phyloP scores from a whole-genome alignment of 1,140 invertebrate genomes.

The Bombus affinis region DNA sequence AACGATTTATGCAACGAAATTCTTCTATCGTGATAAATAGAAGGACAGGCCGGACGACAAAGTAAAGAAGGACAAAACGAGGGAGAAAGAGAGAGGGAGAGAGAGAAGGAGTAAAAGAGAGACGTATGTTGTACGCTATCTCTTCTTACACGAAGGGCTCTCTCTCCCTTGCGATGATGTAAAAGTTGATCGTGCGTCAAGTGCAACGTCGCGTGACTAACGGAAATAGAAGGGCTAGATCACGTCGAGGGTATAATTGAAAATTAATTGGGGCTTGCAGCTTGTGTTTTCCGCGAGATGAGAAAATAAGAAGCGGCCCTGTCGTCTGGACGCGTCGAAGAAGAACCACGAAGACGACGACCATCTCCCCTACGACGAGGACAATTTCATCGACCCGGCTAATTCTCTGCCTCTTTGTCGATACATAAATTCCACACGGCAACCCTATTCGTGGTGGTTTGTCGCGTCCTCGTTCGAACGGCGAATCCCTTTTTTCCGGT shows the following conservation, averaged over 20 bases:
- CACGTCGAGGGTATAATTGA: constrained; percentile 53
- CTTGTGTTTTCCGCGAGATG: constrained; percentile 11
- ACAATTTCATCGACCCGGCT: constrained; percentile 32
- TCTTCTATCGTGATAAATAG: not conserved
- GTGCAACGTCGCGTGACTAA: constrained; percentile 61
- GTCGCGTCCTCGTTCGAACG: constrained; percentile 3
- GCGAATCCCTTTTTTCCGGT: not conserved
- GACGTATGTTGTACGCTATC: not conserved
- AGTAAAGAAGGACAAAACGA: not conserved
- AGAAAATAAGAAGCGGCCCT: constrained; percentile 20
- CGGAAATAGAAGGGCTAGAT: constrained; percentile 54
- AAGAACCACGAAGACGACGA: not conserved
- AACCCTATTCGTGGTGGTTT: not conserved
- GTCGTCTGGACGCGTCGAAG: not conserved
- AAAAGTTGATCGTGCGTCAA: constrained; percentile 56
- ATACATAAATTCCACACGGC: constrained; percentile 19
- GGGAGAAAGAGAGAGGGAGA: not conserved
- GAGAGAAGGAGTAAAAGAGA: not conserved
- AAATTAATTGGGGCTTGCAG: constrained; percentile 58
- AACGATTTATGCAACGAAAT: constrained; percentile 32
- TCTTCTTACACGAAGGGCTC: constrained; percentile 7
- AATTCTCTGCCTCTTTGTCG: constrained; percentile 5
- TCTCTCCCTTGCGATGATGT: constrained; percentile 12
- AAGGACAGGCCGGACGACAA: not conserved
- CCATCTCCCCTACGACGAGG: not conserved